Conservation (phyloP, 2,113 vertebrate species). For the Tychaedon coryphoeus region DNA sequence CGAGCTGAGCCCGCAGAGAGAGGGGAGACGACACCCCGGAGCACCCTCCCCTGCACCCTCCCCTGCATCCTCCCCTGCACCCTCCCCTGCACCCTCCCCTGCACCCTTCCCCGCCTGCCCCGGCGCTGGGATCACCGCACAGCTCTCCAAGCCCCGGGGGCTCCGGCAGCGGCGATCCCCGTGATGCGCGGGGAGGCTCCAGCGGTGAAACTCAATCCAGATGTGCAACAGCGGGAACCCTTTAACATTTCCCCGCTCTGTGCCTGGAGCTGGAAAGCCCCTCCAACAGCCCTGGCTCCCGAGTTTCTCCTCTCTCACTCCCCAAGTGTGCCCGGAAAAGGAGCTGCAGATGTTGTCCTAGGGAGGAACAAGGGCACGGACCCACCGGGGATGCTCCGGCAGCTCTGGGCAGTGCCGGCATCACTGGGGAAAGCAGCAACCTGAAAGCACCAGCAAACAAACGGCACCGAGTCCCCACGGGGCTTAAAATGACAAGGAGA, state of each 20-base stretch:
- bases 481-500: background rate
- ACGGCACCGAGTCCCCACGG: fast-evolving
- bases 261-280: background rate
- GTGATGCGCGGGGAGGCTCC: background rate
- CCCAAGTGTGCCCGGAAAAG: background rate
- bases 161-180: background rate
- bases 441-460: background rate
- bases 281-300: background rate
- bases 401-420: background rate
- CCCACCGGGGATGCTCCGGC: background rate
- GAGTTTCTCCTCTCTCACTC: background rate
- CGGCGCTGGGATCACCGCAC: fast-evolving
- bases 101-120: background rate
- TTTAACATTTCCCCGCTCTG: background rate
- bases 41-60: background rate
- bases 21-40: fast-evolving
- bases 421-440: background rate
- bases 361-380: background rate
- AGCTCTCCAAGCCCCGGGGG: background rate
- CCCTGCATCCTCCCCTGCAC: no score
- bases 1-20: fast-evolving
- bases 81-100: no score
- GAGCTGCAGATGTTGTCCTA: fast-evolving
- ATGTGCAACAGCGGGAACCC: background rate
- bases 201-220: background rate